Percentiles rank a stretch among this genome's conserved stretches.
phyloP scores from a whole-genome alignment of 2,113 vertebrate genomes.

The Promerops cafer region DNA sequence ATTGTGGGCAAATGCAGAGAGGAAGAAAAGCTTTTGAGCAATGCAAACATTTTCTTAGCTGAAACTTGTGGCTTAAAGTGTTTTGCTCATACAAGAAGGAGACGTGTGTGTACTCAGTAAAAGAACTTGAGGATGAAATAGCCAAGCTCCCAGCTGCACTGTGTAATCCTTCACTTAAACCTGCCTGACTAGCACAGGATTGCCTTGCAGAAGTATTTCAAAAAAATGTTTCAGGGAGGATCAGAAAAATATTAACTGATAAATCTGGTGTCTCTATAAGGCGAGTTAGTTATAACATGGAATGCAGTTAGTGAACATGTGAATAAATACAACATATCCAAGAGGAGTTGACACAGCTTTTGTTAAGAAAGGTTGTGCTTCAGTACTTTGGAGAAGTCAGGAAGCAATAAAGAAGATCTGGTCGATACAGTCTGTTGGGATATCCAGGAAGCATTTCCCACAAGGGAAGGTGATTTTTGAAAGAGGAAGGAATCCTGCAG shows the following conservation, averaged over 20 bases:
- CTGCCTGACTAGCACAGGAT: background rate
- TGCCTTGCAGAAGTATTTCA: background rate
- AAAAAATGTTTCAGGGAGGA: background rate
- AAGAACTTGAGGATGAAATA: background rate
- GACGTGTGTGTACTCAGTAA: background rate
- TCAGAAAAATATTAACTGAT: background rate
- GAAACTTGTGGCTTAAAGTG: background rate
- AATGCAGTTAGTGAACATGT: background rate
- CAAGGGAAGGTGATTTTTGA: background rate
- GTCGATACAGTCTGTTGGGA: background rate
- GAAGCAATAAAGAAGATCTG: background rate
- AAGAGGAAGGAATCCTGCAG: background rate
- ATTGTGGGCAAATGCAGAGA: background rate
- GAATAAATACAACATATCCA: background rate
- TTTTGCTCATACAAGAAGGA: background rate
- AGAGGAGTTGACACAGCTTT: background rate
- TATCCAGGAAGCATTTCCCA: background rate
- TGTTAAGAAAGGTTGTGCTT: background rate
- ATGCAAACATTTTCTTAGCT: conserved; percentile 21
- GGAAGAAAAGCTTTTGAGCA: background rate
- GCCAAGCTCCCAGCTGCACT: background rate
- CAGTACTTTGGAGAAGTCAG: background rate
- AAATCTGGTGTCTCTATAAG: background rate
- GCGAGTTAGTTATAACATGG: background rate
- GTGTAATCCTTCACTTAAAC: background rate